Evolutionary conservation across 2,888 invertebrate genomes (phyloP).

Genomic region (Arge pagana): DNA sequence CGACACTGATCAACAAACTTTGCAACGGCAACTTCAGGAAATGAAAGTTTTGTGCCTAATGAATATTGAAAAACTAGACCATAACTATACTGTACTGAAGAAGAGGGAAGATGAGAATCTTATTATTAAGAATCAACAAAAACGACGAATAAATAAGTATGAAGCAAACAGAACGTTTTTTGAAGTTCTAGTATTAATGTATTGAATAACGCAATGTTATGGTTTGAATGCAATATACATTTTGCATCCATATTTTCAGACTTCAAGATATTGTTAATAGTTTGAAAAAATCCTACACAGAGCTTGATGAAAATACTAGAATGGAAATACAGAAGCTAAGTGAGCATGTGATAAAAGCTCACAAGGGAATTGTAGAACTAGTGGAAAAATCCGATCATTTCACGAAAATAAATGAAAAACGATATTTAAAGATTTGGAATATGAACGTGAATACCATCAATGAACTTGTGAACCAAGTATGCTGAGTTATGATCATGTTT

Average conservation of each 20-base stretch:
- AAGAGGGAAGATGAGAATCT: slow-evolving; percentile 87
- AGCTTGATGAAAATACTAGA: slow-evolving; percentile 69
- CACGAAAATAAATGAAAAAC: slow-evolving; percentile 67
- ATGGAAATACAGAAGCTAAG: slow-evolving; percentile 71
- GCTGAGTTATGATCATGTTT: slow-evolving; percentile 5
- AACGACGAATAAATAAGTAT: slow-evolving; percentile 72
- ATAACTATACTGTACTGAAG: slow-evolving; percentile 85
- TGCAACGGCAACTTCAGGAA: slow-evolving; percentile 79
- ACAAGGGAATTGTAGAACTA: slow-evolving; percentile 69
- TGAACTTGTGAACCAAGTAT: slow-evolving; percentile 58
- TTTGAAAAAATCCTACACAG: slow-evolving; percentile 68
- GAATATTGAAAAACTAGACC: slow-evolving; percentile 88
- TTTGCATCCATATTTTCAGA: slow-evolving; percentile 36
- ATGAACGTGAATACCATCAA: slow-evolving; percentile 64
- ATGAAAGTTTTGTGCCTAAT: slow-evolving; percentile 80
- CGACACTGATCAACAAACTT: slow-evolving; percentile 71
- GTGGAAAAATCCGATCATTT: slow-evolving; percentile 74
- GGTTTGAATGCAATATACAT: slow-evolving; percentile 10
- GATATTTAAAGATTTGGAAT: slow-evolving; percentile 67
- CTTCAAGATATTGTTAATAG: slow-evolving; percentile 73
- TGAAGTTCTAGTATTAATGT: background rate
- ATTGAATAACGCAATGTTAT: background rate
- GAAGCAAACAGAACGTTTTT: slow-evolving; percentile 24
- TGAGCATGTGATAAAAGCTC: slow-evolving; percentile 70
- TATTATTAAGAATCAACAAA: slow-evolving; percentile 78